These are phyloP conservation scores for Brachypteracias leptosomus DNA, from an alignment of 2,113 vertebrate genomes.

Conservation along the genomic window DNA sequence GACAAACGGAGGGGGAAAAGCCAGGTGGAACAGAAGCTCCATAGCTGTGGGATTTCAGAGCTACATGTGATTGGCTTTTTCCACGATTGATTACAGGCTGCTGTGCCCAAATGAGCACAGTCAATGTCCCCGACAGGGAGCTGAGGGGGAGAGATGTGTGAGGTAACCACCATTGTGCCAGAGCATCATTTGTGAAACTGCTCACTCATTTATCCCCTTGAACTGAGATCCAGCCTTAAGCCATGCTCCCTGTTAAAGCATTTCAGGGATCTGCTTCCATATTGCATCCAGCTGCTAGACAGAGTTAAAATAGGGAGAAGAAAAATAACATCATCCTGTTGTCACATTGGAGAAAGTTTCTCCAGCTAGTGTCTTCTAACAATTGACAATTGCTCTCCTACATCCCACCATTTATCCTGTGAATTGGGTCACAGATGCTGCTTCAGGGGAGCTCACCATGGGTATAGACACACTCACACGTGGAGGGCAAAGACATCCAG, in stretches of 20 bases:
- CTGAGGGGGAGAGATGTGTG: neutral
- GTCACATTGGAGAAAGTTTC: neutral
- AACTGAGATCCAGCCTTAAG: neutral
- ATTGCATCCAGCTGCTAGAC: neutral
- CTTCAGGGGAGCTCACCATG: neutral
- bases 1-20: neutral
- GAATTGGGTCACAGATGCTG: neutral
- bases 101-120: neutral
- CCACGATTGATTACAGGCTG: neutral
- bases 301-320: neutral
- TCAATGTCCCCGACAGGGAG: neutral
- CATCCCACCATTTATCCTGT: neutral
- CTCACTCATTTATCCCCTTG: neutral
- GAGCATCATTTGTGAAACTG: neutral
- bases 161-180: neutral
- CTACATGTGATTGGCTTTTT: fast-evolving
- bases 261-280: neutral
- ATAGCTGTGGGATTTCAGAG: neutral
- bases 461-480: neutral
- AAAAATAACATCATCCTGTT: neutral
- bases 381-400: neutral
- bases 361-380: neutral
- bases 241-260: neutral
- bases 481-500: neutral
- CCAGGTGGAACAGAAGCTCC: neutral